Base-by-base conservation (phyloP, 23 tunicate genomes). In the Ascidia mentula region DNA sequence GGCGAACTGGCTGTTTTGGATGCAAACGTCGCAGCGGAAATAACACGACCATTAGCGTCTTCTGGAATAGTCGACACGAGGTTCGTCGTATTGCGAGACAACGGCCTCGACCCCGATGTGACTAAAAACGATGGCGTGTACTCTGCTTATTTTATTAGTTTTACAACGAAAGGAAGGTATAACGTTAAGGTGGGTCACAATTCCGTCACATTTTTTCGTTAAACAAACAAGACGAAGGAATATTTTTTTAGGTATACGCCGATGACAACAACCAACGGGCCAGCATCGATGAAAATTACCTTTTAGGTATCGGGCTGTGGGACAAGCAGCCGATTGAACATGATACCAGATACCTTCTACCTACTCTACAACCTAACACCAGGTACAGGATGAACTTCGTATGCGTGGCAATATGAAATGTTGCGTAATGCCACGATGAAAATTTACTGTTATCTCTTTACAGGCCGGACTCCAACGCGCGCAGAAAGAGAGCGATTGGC, bases 91-190 rank as follows among this genome's bases (percentile, higher is more conserved):
- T 45, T 95, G 45, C 59, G 36, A 12, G 98, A 95, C 69, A 79
- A 95, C 37, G 98, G 98, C 6, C 72, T 81, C 1, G 95, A 84
- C 42, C 91, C 95, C 0, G 98, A 95, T 65, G 86, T 95, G 0
- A 89, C 89, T 18, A 85, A 86, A 30, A 76, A 95, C 72, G 98
- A 95, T 45, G 98, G 98, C 33, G 87, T 95, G 30, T 95, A 95
- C 78, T 89, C 98, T 5, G 98, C 87, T 26, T 89, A 85, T 78
- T 95, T 95, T 65, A 83, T 78, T 15, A 75, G 82, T 45, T 89
- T 95, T 61, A 89, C 95, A 32, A 18, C 77, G 70, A 36, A 71
- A 36, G 98, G 98, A 82, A 81, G 98, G 89, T 95, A 95, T 74
- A 95, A 76, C 36, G 94, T 95, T 2, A 95, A 95, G 87, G 98